Evolutionary conservation across 2,113 vertebrate genomes (phyloP), one percentile per base, ranked within the genome.

Genomic region (Calyptomena viridis): DNA sequence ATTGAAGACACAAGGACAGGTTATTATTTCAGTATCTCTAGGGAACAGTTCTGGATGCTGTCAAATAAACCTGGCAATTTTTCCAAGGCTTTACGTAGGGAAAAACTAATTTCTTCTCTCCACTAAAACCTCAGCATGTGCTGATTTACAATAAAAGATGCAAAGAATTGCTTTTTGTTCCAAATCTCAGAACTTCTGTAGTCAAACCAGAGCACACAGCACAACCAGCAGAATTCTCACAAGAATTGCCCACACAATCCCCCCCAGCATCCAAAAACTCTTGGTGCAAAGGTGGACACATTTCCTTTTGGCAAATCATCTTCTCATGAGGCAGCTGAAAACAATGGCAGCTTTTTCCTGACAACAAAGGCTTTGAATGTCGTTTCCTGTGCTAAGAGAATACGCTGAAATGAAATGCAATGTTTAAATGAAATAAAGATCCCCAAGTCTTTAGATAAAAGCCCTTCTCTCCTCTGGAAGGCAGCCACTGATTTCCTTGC

Each of bases 161-260:
- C 16, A 50, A 78, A 47, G 10, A 76, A 87, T 8, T 68, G 42
- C 25, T 64, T 85, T 85, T 23, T 72, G 14, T 52, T 78, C 39
- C 5, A 3, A 39, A 18, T 7, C 55, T 52, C 84, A 89, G 71
- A 92, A 82, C 47, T 78, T 84, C 23, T 50, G 44, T 5, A 37
- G 33, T 8, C 55, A 74, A 82, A 76, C 6, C 69, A 87, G 50
- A 78, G 50, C 4, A 3, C 67, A 11, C 35, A 79, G 59, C 71
- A 81, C 0, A 1, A 33, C 2, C 0, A 0, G 42, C 35, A 78
- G 42, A 46, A 55, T 46, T 88, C 72, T 56, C 58, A 14, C 5
- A 19, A 55, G 33, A 53, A 23, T 46, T 11, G 20, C 63, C 64
- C 12, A 0, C 12, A 31, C 23, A 33, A 52, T 15, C 15, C 28